phyloP scores from a whole-genome alignment of 2,113 vertebrate species.

The Entomyzon cyanotis region DNA sequence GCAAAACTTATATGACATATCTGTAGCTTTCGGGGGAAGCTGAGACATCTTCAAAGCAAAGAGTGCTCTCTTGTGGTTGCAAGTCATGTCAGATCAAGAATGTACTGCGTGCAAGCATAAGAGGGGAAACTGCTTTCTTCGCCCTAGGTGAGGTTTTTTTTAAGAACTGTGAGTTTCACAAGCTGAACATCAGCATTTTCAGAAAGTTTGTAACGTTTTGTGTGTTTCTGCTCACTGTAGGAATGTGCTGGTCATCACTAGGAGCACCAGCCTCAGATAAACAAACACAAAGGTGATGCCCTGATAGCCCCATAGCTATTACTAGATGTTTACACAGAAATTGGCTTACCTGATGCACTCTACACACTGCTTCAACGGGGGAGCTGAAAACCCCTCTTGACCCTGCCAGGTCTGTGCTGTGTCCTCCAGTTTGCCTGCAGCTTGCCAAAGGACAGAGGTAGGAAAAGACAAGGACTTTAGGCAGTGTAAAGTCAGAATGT shows the following conservation, averaged over 20 bases:
- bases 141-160: background rate
- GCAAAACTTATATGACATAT: constrained; percentile 59
- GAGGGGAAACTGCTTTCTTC: background rate
- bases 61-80: constrained; percentile 77
- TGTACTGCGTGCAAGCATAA: background rate
- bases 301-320: background rate
- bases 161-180: background rate
- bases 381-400: background rate
- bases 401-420: background rate
- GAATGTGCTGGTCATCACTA: background rate
- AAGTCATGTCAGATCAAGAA: constrained; percentile 56
- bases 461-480: background rate
- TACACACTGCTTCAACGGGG: background rate
- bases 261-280: background rate
- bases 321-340: background rate
- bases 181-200: background rate
- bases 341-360: background rate
- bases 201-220: background rate
- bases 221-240: background rate
- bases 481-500: background rate
- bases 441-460: background rate
- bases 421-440: background rate
- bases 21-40: constrained; percentile 50
- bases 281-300: background rate
- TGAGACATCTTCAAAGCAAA: constrained; percentile 69